Evolutionary conservation across 2,888 invertebrate genomes (phyloP).

Genomic region (Gymnosoma rotundatum): DNA sequence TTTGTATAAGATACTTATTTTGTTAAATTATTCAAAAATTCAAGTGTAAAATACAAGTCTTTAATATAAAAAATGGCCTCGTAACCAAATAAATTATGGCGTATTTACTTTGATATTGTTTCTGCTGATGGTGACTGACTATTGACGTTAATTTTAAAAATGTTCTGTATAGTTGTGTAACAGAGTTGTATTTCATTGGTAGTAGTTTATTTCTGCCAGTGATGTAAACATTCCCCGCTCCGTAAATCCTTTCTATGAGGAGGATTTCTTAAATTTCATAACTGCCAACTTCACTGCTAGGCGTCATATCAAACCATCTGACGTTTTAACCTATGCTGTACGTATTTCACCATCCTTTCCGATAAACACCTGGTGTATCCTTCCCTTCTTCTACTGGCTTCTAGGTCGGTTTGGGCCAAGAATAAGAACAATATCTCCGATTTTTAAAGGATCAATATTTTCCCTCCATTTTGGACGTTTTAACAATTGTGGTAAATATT

Average conservation of each 20-base stretch:
- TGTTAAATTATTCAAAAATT: too few relatives aligned
- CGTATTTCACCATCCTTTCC: constrained; percentile 62
- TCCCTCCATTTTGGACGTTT: constrained; percentile 53
- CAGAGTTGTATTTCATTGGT: not conserved
- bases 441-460: constrained; percentile 30
- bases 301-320: too few relatives aligned
- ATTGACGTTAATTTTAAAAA: not conserved
- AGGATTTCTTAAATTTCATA: too few relatives aligned
- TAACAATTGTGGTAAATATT: constrained; percentile 63
- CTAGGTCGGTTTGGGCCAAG: constrained; percentile 49
- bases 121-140: not conserved
- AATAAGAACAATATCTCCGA: constrained; percentile 53
- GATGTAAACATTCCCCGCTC: too few relatives aligned
- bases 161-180: not conserved
- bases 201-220: not conserved
- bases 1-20: too few relatives aligned
- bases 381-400: constrained; percentile 56
- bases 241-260: too few relatives aligned
- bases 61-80: too few relatives aligned
- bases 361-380: constrained; percentile 35
- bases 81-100: not conserved
- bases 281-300: constrained; percentile 40
- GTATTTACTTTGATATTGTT: not conserved
- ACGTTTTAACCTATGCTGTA: too few relatives aligned
- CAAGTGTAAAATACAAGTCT: too few relatives aligned